Conservation (phyloP, 2,888 invertebrate genomes). For the Dolomedes plantarius region DNA sequence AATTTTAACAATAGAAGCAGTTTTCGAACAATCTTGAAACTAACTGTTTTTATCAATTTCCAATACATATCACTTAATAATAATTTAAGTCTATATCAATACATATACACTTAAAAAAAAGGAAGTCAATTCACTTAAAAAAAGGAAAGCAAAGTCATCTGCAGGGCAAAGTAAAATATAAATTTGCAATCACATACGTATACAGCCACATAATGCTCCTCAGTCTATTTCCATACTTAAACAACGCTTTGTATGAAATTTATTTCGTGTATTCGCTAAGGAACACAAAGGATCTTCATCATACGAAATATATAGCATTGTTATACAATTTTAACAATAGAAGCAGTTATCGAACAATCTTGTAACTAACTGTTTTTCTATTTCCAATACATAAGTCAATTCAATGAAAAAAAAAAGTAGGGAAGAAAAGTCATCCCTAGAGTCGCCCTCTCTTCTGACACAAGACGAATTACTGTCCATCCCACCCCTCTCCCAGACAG, state of each 20-base stretch:
- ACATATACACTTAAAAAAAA: no score
- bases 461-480: conserved; percentile 44
- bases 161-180: no score
- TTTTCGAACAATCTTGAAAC: neutral
- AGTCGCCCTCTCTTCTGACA: conserved; percentile 19
- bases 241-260: no score
- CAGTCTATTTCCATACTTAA: no score
- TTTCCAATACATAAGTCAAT: neutral
- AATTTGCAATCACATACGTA: no score
- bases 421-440: neutral
- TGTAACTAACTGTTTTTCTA: neutral
- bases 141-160: neutral
- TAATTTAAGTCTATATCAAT: no score
- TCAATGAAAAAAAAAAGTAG: neutral
- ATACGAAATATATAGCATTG: no score
- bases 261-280: no score
- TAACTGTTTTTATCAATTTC: neutral
- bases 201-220: no score
- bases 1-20: neutral
- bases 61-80: no score
- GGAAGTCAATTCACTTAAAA: neutral
- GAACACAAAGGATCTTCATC: no score
- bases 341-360: neutral
- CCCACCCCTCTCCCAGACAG: neutral
- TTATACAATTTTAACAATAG: neutral